A percentile compares a stretch with the other conserved stretches of the same genome.
Conservation (phyloP, 1,140 invertebrate species). For the Sarcophaga peregrina region DNA sequence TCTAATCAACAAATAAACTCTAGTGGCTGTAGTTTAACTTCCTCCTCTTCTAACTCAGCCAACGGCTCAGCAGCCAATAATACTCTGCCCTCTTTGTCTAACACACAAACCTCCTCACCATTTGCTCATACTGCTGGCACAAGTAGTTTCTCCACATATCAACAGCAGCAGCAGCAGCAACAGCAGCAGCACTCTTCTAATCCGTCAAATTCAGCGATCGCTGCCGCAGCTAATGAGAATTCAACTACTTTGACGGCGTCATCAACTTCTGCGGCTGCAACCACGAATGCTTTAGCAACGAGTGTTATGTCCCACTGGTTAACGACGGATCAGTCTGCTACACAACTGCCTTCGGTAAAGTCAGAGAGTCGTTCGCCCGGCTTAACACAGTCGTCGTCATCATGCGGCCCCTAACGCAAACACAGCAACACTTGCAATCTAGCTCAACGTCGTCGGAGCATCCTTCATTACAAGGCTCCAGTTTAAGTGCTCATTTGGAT, state of each 20-base stretch:
- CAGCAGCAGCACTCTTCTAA: background rate
- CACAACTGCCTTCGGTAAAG: slow-evolving; percentile 57
- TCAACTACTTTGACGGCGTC: slow-evolving; percentile 4
- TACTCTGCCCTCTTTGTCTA: slow-evolving; percentile 51
- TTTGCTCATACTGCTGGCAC: slow-evolving; percentile 55
- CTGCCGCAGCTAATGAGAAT: background rate
- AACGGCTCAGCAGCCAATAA: slow-evolving; percentile 49
- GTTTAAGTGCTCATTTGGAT: slow-evolving; percentile 38
- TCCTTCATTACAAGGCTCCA: background rate
- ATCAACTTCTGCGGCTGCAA: slow-evolving; percentile 36
- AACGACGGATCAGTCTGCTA: slow-evolving; percentile 53
- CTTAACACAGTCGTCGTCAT: slow-evolving; percentile 38
- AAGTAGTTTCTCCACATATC: slow-evolving; percentile 65
- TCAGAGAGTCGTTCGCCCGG: slow-evolving; percentile 64
- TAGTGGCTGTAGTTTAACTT: slow-evolving; percentile 5
- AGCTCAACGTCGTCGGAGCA: background rate
- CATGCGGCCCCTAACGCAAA: background rate
- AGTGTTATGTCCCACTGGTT: slow-evolving; percentile 53
- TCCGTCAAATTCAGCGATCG: background rate
- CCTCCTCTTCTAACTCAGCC: slow-evolving; percentile 42
- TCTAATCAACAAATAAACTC: slow-evolving; percentile 25
- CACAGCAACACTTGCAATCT: slow-evolving; percentile 37
- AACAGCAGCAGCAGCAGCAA: slow-evolving; percentile 46
- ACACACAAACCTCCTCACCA: slow-evolving; percentile 46
- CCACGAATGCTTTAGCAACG: slow-evolving; percentile 33